Base-by-base conservation (phyloP, 2,113 vertebrate genomes). In the Notothenia coriiceps region DNA sequence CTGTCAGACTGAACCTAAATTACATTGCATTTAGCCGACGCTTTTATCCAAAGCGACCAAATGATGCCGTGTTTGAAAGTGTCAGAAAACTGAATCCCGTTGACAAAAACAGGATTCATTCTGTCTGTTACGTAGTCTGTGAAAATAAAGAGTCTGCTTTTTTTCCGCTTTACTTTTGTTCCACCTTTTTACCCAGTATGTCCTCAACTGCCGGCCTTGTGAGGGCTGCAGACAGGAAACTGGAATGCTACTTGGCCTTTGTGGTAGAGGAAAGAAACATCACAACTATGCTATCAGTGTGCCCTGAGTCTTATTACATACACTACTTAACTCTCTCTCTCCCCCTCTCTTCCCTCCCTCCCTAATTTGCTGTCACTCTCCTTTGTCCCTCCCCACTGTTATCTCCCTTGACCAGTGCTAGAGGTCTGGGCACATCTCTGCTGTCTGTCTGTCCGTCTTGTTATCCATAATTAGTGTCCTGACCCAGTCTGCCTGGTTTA, bases 381-480 rank as follows among this genome's bases (percentile, higher is more conserved):
- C 29, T 44, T 20, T 33, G 1, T 55, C 17, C 35, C 20, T 50
- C 51, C 55, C 50, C 12, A 1, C 47, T 22, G 10, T 80, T 68
- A 62, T 82, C 74, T 79, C 70, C 7, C 61, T 49, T 29, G 60
- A 68, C 71, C 46, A 44, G 60, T 43, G 67, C 75, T 75, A 50
- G 50, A 57, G 66, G 66, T 79, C 74, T 73, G 7, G 4, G 64
- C 43, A 49, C 61, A 75, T 44, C 74, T 63, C 57, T 69, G 57
- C 51, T 68, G 66, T 71, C 50, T 22, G n/a, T 79, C 55, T 52
- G 14, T 74, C 68, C 44, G 44, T 68, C 44, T 64, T 77, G 57
- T 67, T 80, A 47, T 71, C 44, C 46, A 59, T 63, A 71, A 64
- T 80, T 52, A 66, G 51, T 57, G 65, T 68, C 74, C 77, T 55